A percentile compares a stretch with the other conserved stretches of the same genome.
phyloP scores from a whole-genome alignment of 2,888 invertebrate genomes.

The Ernsta delagoae region DNA sequence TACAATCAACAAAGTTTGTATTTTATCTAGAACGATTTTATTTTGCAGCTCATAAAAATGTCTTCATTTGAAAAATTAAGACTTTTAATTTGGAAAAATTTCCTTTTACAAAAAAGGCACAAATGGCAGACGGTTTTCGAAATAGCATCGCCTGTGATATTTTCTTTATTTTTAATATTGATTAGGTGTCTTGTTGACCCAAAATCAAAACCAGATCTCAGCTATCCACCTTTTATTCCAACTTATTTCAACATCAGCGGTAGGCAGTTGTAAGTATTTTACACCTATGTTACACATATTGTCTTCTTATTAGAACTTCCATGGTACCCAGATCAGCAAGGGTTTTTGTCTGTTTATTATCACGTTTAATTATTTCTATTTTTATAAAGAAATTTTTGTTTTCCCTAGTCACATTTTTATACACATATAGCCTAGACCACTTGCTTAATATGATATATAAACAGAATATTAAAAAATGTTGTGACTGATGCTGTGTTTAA shows the following conservation, averaged over 20 bases:
- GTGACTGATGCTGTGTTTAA: too few species aligned
- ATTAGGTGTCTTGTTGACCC: constrained; percentile 88
- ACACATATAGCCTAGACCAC: too few species aligned
- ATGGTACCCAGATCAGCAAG: too few species aligned
- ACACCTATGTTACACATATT: neutral
- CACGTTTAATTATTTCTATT: too few species aligned
- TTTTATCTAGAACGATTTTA: constrained; percentile 4
- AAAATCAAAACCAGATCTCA: constrained; percentile 69
- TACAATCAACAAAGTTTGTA: neutral
- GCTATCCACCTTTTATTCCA: constrained; percentile 68
- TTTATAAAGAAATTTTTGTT: too few species aligned
- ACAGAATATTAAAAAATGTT: neutral
- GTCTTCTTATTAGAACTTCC: too few species aligned
- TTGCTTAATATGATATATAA: neutral
- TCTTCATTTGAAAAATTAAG: constrained; percentile 85
- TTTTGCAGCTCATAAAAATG: constrained; percentile 54
- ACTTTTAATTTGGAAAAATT: constrained; percentile 93
- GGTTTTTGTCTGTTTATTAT: too few species aligned
- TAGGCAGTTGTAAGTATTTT: constrained; percentile 66
- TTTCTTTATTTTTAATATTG: constrained; percentile 88
- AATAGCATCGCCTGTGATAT: constrained; percentile 88
- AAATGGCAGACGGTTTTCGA: constrained; percentile 89
- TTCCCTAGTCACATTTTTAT: too few species aligned
- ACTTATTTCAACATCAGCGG: constrained; percentile 74
- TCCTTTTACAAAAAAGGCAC: constrained; percentile 90